Evolutionary conservation across 2,113 vertebrate species (phyloP).

Genomic region (Paramormyrops kingsleyae): DNA sequence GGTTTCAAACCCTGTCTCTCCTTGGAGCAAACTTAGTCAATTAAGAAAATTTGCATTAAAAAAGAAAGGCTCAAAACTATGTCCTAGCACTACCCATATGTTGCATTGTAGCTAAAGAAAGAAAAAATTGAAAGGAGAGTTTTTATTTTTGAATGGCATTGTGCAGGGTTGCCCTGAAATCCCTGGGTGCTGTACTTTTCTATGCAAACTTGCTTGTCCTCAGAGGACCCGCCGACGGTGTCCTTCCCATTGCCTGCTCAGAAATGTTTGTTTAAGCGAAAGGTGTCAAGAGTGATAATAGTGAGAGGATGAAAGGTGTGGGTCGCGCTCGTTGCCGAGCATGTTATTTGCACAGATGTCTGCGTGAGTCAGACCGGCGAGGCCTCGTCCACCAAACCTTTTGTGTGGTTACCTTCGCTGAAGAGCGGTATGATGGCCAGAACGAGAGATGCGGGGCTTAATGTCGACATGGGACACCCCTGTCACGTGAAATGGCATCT

Average conservation of each 20-base stretch:
- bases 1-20: neutral
- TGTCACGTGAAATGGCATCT: neutral
- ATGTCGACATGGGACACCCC: no score
- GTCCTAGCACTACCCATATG: neutral
- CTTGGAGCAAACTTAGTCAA: neutral
- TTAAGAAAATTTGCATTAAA: neutral
- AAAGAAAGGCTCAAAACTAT: neutral
- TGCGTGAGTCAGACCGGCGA: neutral
- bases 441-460: neutral
- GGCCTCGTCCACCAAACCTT: neutral
- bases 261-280: constrained; percentile 4
- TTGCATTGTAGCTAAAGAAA: neutral
- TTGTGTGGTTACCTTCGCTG: neutral
- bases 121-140: neutral
- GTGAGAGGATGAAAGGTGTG: neutral
- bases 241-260: neutral
- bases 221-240: neutral
- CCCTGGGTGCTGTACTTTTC: neutral
- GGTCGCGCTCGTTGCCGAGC: neutral
- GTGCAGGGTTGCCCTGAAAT: neutral
- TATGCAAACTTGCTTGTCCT: neutral
- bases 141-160: neutral
- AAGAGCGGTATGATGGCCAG: neutral
- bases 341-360: constrained; percentile 2
- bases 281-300: neutral